Evolutionary conservation across 2,797 vertebrate genomes (phyloP), one percentile per base, ranked within the genome.

Genomic region (Pristis pectinata): DNA sequence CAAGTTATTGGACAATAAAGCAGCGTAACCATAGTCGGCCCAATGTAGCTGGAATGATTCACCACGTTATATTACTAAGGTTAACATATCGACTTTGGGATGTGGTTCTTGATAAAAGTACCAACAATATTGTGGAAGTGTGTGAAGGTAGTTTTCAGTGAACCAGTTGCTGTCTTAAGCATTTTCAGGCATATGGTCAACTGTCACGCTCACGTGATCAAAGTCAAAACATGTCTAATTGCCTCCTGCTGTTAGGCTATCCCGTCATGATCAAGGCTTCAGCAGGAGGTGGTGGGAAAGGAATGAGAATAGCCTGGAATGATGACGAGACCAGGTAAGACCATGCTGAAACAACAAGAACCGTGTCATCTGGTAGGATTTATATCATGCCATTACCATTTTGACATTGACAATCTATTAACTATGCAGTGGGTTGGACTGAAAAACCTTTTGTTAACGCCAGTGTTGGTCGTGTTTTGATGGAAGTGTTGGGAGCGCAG

Each of bases 191-290:
- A 98, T 98, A 98, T 98, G 98, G 98, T 98, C 98, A 98, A 97
- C 98, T 98, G 98, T 98, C 98, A 98, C 98, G 97, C 98, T 98
- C 97, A 97, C 97, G 97, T 97, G 98, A 98, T 98, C 98, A 98
- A 98, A 98, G 97, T 97, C 96, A 98, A 97, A 97, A 98, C 97
- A 98, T 98, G 97, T 98, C 97, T 98, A 97, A 97, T 98, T 98
- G 98, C 98, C 98, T 97, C 98, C 98, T 96, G 97, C 98, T 98
- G 98, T 97, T 96, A 99, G 99, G 99, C 96, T 99, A 99, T 96
- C 99, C 99, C 91, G 98, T 99, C 96, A 99, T 99, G 99, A 99
- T 99, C 97, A 99, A 99, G 97, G 99, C 99, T 64, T 99, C 99
- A 95, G 99, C 99, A 95, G 99, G 99, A 95, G 99, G 99, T 95